A percentile compares a stretch with the other conserved stretches of the same genome.
Evolutionary conservation across 2,113 vertebrate genomes (phyloP).

Genomic region (Petrocephalus zakoni): DNA sequence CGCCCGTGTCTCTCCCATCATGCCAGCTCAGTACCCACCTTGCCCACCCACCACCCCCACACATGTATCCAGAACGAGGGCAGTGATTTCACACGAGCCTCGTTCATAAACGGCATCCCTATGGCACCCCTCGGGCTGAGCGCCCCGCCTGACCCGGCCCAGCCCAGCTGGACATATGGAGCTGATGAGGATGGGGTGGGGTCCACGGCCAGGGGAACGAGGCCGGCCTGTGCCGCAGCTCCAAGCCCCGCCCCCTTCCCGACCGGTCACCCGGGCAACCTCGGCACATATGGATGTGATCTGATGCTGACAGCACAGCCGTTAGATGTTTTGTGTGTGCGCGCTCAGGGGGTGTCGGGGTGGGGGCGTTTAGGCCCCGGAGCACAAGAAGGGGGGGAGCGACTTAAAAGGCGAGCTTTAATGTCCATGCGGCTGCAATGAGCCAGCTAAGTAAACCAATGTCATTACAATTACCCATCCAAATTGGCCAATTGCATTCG

Average conservation of each 20-base stretch:
- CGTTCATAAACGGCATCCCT: background rate
- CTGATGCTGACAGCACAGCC: constrained; percentile 3
- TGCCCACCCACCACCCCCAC: background rate
- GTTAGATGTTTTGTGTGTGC: constrained; percentile 16
- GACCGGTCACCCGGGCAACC: constrained; percentile 20
- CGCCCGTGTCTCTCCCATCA: background rate
- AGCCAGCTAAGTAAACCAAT: constrained; percentile 1
- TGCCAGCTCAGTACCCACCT: background rate
- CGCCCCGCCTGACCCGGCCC: background rate
- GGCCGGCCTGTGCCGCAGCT: background rate
- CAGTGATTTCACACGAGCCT: background rate
- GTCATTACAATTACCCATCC: constrained; percentile 7
- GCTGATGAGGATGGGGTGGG: constrained; percentile 8
- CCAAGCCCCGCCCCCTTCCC: background rate
- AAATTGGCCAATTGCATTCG: background rate
- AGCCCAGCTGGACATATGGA: constrained; percentile 20
- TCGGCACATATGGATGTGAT: constrained; percentile 26
- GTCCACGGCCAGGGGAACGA: background rate
- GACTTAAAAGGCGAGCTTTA: constrained; percentile 2
- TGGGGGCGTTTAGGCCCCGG: background rate
- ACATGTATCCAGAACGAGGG: background rate
- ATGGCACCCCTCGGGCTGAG: background rate
- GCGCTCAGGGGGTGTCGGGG: background rate
- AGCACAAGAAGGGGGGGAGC: background rate
- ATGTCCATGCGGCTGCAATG: background rate